Base-by-base conservation (phyloP, 2,888 invertebrate genomes). In the Antitype chi region DNA sequence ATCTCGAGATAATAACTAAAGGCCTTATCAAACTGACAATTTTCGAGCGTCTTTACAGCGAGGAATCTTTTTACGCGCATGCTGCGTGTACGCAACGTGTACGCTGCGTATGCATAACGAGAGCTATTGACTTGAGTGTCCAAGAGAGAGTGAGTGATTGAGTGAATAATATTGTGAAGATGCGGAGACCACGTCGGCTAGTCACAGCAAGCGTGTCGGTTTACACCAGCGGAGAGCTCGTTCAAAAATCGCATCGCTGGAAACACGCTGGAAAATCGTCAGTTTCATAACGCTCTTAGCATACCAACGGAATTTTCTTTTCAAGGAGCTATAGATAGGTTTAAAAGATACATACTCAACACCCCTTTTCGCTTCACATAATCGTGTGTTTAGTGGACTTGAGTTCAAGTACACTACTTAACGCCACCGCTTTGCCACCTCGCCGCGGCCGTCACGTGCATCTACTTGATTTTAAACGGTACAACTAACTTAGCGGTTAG, bases 401-500 rank as follows among this genome's bases (percentile, higher is more conserved):
- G 73, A 69, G 75, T 81, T 82, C 85, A 90, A 89, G 89, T 88
- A 80, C 82, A 81, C 82, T 82, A 89, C 89, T 90, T 88, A 89
- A 81, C 85, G 81, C 84, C 85, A 76, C 80, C 81, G 83, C 85
- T 83, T 76, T 81, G 75, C 82, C 85, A 84, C 84, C 85, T 83
- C 81, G 63, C 81, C 74, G 81, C 85, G 67, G 60, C 82, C 78
- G 79, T 87, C 87, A 83, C 85, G 80, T 83, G 82, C 83, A 66
- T 84, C 77, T 81, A 89, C 88, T 89, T 88, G 86, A 90, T 89
- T 90, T 90, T 91, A 92, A 91, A 89, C 89, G 88, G 81, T 84
- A 89, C 74, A 91, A 89, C 88, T 89, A 87, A 88, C 90, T 87
- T 78, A 83, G 78, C 78, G 79, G 76, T 81, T 81, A 86, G 70